Evolutionary conservation across 2,888 invertebrate species (phyloP).

Genomic region (Idaea biselata): DNA sequence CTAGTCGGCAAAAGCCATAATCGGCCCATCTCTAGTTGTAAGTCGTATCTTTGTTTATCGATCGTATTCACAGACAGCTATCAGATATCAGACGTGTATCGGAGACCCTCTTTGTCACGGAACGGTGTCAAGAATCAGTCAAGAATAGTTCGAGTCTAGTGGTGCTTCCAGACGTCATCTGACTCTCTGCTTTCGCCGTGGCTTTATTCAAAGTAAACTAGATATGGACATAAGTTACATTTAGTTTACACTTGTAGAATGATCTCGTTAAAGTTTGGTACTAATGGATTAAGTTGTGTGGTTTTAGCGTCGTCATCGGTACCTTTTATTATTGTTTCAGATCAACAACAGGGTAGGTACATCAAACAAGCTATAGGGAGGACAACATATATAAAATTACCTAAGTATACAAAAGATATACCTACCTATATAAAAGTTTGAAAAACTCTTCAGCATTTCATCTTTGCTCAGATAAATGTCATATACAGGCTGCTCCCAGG

Average conservation of each 20-base stretch:
- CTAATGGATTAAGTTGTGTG: not conserved
- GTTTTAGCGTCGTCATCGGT: not conserved
- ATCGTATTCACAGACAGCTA: conserved; percentile 15
- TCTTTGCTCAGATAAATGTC: too few species aligned
- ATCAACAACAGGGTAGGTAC: not conserved
- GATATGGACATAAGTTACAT: not conserved
- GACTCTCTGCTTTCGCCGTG: not conserved
- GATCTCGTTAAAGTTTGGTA: too few species aligned
- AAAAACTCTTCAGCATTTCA: too few species aligned
- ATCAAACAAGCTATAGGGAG: too few species aligned
- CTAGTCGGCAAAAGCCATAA: too few species aligned
- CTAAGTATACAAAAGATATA: too few species aligned
- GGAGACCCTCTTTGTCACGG: conserved; percentile 19
- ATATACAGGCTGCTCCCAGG: too few species aligned
- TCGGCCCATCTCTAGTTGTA: too few species aligned
- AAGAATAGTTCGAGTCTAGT: conserved; percentile 6
- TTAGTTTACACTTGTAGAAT: not conserved
- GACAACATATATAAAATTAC: too few species aligned
- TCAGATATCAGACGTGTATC: conserved; percentile 16
- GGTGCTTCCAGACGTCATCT: not conserved
- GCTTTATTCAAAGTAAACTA: not conserved
- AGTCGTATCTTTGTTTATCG: conserved; percentile 11
- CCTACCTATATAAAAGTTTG: too few species aligned
- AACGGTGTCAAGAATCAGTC: conserved; percentile 29
- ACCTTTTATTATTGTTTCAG: not conserved